Evolutionary conservation across 2,113 vertebrate species (phyloP), one percentile per base, ranked within the genome.

Genomic region (Tursiops truncatus): DNA sequence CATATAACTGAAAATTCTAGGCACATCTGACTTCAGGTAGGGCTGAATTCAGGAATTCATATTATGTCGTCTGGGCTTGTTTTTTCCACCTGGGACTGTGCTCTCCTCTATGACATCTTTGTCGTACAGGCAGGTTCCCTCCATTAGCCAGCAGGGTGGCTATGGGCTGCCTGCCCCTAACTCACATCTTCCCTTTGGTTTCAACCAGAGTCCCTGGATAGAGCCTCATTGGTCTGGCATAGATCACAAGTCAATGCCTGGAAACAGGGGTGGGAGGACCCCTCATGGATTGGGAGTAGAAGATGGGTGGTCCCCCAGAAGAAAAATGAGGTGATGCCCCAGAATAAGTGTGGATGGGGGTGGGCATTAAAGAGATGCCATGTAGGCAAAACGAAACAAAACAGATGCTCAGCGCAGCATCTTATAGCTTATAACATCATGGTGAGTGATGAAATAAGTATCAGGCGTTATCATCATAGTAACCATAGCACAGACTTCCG

Each of bases 1-100:
- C 25, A 58, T 17, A 31, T 15, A 70, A 65, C 60, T 95, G 79
- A 82, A 94, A 60, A 50, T 50, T 80, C 70, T 91, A 41, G 68
- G 38, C 41, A 15, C 41, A n/a, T 20, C 63, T 50, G 36, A 76
- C n/a, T 86, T 97, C 68, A 96, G 82, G 58, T 62, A 89, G 65
- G 65, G 58, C 56, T 94, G 33, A 92, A 71, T 86, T 41, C 33
- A 83, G 95, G 56, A 91, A 93, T 81, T 95, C 63, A 38, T 20
- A 68, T 76, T 1, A 41, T 9, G 26, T 65, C 15, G 4, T n/a
- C 20, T 41, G 47, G 83, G 89, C 73, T 91, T 62, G 60, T 82
- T 38, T 93, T 88, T 62, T 68, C 89, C 12, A 2, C 77, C 13
- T 6, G 44, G 74, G 33, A 9, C 53, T 85, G 13, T 58, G 63